Evolutionary conservation across 2,113 vertebrate species (phyloP), one percentile per base, ranked within the genome.

Genomic region (Chaetodon trifascialis): DNA sequence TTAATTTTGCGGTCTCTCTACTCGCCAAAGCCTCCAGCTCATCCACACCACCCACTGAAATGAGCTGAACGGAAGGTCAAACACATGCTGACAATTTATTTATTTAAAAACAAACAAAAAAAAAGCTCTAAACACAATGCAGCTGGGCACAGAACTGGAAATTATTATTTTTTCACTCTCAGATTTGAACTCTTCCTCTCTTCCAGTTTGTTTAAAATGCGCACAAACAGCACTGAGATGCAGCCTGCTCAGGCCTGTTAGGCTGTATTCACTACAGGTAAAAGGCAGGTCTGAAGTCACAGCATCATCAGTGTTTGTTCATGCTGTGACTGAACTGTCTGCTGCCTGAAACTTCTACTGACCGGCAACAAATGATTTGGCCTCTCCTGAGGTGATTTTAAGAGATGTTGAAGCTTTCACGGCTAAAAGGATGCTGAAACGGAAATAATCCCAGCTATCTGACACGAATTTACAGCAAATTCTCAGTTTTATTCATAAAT

Each of bases 11-110:
- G 30, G 44, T 34, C 4, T 14, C 15, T 0, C 1, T 47, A 14
- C 44, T 9, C 19, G 38, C 14, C 17, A 19, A 38, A 44, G 11
- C 25, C 15, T 58, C n/a, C 23, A 55, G 55, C n/a, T 15, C 76
- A 34, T 9, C 47, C 3, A 2, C 73, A 36, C 21, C 47, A 19
- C 4, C 17, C 5, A 19, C 0, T 1, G 25, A 36, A 1, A 34
- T 47, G 49, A 36, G 2, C 21, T 67, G 16, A 66, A n/a, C 19
- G 14, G 58, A 34, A 49, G 58, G 34, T 70, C 71, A 76, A 72
- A 70, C 1, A 40, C 1, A 55, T 25, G 9, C 7, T 19, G 0
- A 44, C 11, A 0, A 62, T 54, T 30, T 5, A 47, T 30, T 46
- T 23, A 30, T 42, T 44, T 1, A 2, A 44, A 44, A 44, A 9